Evolutionary conservation across 2,797 vertebrate species (phyloP).

Genomic region (Buphagus erythrorhynchus): DNA sequence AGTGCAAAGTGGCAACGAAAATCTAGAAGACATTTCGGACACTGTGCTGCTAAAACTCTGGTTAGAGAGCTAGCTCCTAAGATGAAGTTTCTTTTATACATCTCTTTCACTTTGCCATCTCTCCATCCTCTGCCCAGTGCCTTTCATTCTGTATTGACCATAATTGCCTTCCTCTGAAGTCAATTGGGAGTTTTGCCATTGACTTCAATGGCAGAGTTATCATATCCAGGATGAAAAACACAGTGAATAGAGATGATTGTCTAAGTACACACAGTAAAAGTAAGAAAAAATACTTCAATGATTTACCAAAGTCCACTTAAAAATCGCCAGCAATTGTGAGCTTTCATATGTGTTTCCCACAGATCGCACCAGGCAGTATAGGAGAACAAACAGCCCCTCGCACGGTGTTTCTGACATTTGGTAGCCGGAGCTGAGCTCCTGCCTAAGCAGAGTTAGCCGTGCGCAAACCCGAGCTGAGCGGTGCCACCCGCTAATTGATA

Average conservation of each 20-base stretch:
- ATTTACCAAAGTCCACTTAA: neutral
- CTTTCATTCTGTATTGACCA: neutral
- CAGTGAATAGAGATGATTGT: neutral
- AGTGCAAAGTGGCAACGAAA: neutral
- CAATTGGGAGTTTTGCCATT: neutral
- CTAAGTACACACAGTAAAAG: neutral
- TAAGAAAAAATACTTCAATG: neutral
- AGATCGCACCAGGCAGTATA: neutral
- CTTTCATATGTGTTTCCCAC: neutral
- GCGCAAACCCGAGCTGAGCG: neutral
- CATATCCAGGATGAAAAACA: neutral
- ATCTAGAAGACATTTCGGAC: neutral
- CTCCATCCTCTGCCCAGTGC: neutral
- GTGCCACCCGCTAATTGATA: conserved; percentile 21
- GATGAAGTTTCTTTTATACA: neutral
- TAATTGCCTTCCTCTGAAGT: neutral
- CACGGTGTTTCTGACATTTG: neutral
- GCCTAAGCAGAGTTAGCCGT: neutral
- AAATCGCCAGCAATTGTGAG: neutral
- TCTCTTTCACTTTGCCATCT: neutral
- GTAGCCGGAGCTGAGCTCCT: conserved; percentile 7
- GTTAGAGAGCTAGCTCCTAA: neutral
- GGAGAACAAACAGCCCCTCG: neutral
- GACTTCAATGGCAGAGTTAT: neutral
- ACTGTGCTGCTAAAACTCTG: neutral